Base-by-base conservation (phyloP, 2,113 vertebrate genomes). In the Pica pica region DNA sequence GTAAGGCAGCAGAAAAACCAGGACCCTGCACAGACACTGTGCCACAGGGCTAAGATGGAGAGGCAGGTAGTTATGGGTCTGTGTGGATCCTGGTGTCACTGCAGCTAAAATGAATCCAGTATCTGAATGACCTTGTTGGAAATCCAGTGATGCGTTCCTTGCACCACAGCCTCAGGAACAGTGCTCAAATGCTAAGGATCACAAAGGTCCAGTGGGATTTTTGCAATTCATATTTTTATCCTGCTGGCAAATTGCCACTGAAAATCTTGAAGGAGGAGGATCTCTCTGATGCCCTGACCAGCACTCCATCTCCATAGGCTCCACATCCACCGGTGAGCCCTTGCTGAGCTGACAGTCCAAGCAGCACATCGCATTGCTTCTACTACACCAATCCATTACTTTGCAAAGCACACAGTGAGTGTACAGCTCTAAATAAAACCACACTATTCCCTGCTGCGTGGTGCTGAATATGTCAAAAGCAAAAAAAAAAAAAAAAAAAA, bases 381-480 rank as follows among this genome's bases (percentile, higher is more conserved):
- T 77, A 4, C 77, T 76, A 33, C 41, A 80, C 41, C 44, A 42
- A 76, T 41, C 75, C 55, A 90, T 88, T 90, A 63, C 63, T 85
- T 90, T 74, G 57, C 63, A 91, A 73, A 87, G 67, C 75, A 77
- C 63, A 82, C 39, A 61, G 50, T 1, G 9, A 83, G 42, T 5
- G 50, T 10, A 37, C 35, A 65, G 70, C 42, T 77, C 75, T 47
- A 4, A 61, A 77, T 56, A 88, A 94, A 95, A 16, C 63, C 71
- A 76, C 93, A 89, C 50, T 28, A 23, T 30, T 95, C 78, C 93
- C 75, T 42, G 70, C 78, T 82, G 84, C 8, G 19, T 74, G 91
- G 50, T 67, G 78, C 70, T 90, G 84, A 85, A 91, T 70, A 93
- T 55, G 70, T 80, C 89, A 90, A 89, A 95, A 95, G 47, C 26